Base-by-base conservation (phyloP, 64 coral and sea anemone species). In the Pocillopora damicornis region DNA sequence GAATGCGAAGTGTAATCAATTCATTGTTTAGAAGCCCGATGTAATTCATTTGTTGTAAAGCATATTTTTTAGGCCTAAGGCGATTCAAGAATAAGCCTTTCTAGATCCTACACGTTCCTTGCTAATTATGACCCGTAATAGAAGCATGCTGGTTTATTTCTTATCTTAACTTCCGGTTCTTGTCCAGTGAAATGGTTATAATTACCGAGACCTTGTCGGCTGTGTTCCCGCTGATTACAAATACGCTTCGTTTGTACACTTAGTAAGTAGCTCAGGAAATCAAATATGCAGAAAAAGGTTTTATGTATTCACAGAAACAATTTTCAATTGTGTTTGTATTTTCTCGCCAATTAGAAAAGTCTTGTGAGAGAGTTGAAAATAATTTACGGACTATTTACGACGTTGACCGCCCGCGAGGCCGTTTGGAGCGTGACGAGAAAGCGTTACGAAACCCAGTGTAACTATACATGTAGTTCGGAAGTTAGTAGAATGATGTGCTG, bases 401-500 rank as follows among this genome's bases (percentile, higher is more conserved):
- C 64, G 4, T 22, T 67, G 16, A 7, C 22, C 20, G 63, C 63
- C 63, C 0, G 16, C 16, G 64, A 67, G 64, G 16, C 15, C 42
- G 42, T 51, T 51, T 51, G 17, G 5, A 45, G 64, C 81, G 81
- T 85, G 81, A 85, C 81, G 17, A 20, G 35, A 83, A 72, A 20
- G 63, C 81, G 81, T 85, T 71, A 85, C 81, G 22, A 72, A 85
- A 85, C 81, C 18, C 11, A 71, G 42, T 51, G 42, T 51, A 51
- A 4, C 42, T 71, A 25, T n/a, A 63, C 11, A 71, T 23, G 11
- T 71, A 1, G 67, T 5, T 69, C 18, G 13, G 61, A 63, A 63
- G 42, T 51, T 7, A 63, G 18, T n/a, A n/a, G 4, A 69, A 18
- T 23, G 20, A 63, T 13, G 13, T 63, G 16, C 11, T 71, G 63